Evolutionary conservation across 2,888 invertebrate genomes (phyloP).

Genomic region (Alloplasta piceator): DNA sequence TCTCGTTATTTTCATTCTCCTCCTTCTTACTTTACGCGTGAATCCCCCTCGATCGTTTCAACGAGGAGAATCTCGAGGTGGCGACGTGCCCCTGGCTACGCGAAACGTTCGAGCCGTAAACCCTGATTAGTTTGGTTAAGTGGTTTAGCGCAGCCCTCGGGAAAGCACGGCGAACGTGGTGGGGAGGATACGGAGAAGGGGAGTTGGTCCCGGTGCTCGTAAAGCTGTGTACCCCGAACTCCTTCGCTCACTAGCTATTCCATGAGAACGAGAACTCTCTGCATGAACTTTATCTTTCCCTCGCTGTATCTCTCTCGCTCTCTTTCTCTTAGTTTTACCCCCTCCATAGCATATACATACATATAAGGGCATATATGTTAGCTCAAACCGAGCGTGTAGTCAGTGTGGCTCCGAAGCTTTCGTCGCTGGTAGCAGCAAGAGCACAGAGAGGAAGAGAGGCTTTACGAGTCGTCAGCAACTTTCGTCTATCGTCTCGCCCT

Average conservation of each 20-base stretch:
- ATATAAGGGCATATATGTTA: conserved; percentile 4
- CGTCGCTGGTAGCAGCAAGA: background rate
- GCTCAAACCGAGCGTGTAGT: conserved; percentile 2
- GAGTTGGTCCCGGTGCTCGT: conserved; percentile 46
- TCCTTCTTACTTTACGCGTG: conserved; percentile 4
- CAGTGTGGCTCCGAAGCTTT: conserved; percentile 21
- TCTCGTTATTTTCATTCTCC: conserved; percentile 18
- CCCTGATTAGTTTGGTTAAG: conserved; percentile 76
- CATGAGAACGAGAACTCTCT: conserved; percentile 1
- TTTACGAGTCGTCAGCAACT: conserved; percentile 65
- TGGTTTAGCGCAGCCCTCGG: conserved; percentile 70
- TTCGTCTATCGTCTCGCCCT: conserved; percentile 23
- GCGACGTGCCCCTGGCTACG: conserved; percentile 52
- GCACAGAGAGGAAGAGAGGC: conserved; percentile 41
- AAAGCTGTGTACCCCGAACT: conserved; percentile 56
- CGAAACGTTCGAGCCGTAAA: conserved; percentile 68
- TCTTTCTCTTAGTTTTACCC: conserved; percentile 26
- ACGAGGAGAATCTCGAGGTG: conserved; percentile 41
- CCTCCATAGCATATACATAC: background rate
- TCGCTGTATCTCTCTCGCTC: background rate
- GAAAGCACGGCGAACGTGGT: conserved; percentile 36
- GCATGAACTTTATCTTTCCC: background rate
- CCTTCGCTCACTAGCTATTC: conserved; percentile 29
- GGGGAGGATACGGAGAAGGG: background rate
- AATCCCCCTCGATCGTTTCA: conserved; percentile 47